phyloP scores from a whole-genome alignment of 2,113 vertebrate species.

The Oceanites oceanicus region DNA sequence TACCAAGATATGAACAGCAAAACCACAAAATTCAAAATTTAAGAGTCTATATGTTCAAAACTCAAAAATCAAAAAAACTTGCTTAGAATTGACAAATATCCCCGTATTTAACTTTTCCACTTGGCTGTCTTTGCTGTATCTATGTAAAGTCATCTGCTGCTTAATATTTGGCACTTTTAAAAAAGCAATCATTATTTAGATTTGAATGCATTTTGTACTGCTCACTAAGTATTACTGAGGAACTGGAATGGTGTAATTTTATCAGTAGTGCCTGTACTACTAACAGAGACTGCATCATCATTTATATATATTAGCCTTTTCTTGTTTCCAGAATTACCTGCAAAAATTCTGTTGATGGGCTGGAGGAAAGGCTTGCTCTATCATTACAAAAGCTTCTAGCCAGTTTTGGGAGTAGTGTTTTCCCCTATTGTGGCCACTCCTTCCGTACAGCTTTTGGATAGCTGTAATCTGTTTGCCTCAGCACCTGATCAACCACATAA shows the following conservation, averaged over 20 bases:
- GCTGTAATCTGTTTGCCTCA: background rate
- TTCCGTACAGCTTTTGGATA: background rate
- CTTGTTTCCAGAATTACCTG: background rate
- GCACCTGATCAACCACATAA: background rate
- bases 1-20: background rate
- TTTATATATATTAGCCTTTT: background rate
- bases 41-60: background rate
- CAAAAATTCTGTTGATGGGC: background rate
- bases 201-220: background rate
- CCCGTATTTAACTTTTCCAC: background rate
- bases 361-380: background rate
- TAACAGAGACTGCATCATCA: background rate
- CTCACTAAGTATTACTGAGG: background rate
- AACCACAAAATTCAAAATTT: background rate
- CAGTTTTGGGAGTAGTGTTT: background rate
- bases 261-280: background rate
- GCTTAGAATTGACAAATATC: background rate
- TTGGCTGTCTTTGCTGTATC: background rate
- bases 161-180: background rate
- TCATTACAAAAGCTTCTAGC: background rate
- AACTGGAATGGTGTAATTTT: background rate
- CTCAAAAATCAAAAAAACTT: background rate
- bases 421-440: background rate
- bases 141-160: background rate
- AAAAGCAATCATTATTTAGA: background rate